These are phyloP conservation scores for Rhodeus uyekii DNA, from an alignment of 2,797 vertebrate species.

Conservation along the genomic window DNA sequence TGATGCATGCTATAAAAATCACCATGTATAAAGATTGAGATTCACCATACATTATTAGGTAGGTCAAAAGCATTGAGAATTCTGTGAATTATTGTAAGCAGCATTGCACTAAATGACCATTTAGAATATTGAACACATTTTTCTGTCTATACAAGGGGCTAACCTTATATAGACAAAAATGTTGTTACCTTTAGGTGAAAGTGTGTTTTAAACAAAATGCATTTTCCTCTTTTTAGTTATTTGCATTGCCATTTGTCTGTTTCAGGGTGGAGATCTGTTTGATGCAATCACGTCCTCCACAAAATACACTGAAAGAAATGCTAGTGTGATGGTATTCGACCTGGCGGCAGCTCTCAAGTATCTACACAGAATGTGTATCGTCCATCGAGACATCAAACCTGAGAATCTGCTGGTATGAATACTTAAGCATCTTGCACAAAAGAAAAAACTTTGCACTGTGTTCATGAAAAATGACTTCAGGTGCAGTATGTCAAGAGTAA, in stretches of 20 bases:
- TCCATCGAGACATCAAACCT: slow-evolving; percentile 97
- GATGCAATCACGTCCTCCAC: slow-evolving; percentile 96
- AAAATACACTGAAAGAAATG: slow-evolving; percentile 94
- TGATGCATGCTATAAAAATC: neutral
- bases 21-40: neutral
- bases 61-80: neutral
- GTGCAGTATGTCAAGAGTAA: neutral
- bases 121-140: too few species aligned
- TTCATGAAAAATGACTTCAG: neutral
- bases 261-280: slow-evolving; percentile 94
- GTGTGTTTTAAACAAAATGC: neutral
- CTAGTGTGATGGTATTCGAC: slow-evolving; percentile 92
- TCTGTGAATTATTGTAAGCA: neutral
- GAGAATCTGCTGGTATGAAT: slow-evolving; percentile 90
- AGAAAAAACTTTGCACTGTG: neutral
- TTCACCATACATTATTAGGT: neutral
- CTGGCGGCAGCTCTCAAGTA: slow-evolving; percentile 91
- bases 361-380: slow-evolving; percentile 89
- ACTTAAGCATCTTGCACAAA: neutral
- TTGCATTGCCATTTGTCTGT: neutral
- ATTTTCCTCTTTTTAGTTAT: neutral
- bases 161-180: neutral
- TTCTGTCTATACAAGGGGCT: too few species aligned
- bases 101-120: neutral
- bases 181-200: neutral